Percentiles rank a stretch among this genome's conserved stretches.
Conservation (phyloP, 2,888 invertebrate species). For the Rugalucina vietnamica region DNA sequence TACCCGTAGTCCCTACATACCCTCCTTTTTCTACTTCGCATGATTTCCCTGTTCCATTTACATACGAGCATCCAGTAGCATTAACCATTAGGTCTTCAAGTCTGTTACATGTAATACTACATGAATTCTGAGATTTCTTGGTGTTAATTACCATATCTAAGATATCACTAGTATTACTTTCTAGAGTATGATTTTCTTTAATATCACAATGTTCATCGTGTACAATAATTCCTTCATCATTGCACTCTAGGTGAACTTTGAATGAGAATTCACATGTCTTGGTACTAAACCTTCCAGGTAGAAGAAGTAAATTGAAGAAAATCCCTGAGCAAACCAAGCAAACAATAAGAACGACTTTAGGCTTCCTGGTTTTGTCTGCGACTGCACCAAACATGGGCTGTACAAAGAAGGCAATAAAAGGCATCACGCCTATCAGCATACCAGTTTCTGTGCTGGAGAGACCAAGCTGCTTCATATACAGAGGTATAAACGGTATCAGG, state of each 20-base stretch:
- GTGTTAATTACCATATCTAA: background rate
- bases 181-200: background rate
- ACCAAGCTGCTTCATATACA: conserved; percentile 91
- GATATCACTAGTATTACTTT: no score
- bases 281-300: conserved; percentile 60
- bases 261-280: background rate
- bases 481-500: conserved; percentile 91
- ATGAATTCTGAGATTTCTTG: background rate
- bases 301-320: conserved; percentile 91
- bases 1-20: background rate
- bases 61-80: background rate
- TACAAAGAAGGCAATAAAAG: conserved; percentile 91
- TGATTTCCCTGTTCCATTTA: background rate
- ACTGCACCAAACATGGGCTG: conserved; percentile 91
- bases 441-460: conserved; percentile 90
- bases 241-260: background rate
- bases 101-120: background rate
- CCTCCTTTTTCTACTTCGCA: background rate
- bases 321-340: conserved; percentile 91
- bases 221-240: background rate
- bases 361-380: conserved; percentile 91
- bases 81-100: background rate
- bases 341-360: conserved; percentile 92
- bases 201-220: background rate
- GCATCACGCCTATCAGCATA: conserved; percentile 91